These are phyloP conservation scores for Plestiodon gilberti DNA, from an alignment of 2,113 vertebrate genomes.

Conservation along the genomic window DNA sequence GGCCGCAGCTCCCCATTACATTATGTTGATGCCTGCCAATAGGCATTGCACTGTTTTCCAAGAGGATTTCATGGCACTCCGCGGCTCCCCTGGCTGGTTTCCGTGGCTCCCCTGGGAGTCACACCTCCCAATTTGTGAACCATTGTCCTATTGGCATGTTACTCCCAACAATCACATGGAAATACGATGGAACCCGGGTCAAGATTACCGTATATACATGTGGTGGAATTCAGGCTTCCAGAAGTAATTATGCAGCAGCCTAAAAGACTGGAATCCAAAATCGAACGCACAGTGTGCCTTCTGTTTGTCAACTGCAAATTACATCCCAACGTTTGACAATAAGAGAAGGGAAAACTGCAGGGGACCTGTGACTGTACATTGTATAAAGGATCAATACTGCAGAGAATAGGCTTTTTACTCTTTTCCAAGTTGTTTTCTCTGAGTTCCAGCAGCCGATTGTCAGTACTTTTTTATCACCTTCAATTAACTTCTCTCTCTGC, in stretches of 20 bases:
- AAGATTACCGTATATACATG: not conserved
- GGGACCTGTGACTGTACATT: conserved; percentile 41
- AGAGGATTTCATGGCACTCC: no score
- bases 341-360: conserved; percentile 52
- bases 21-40: no score
- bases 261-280: conserved; percentile 16
- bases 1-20: no score
- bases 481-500: conserved; percentile 46
- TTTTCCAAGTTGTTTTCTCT: conserved; percentile 29
- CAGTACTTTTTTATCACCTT: conserved; percentile 53
- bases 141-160: not conserved
- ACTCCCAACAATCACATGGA: not conserved
- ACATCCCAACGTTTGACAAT: conserved; percentile 50
- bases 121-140: not conserved
- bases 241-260: conserved; percentile 45
- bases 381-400: conserved; percentile 47
- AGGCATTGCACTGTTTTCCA: no score
- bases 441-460: conserved; percentile 47
- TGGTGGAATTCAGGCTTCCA: conserved; percentile 32
- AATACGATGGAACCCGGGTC: not conserved
- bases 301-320: conserved; percentile 68
- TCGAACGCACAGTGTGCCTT: conserved; percentile 21
- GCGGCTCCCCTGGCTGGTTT: no score
- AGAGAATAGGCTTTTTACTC: conserved; percentile 46
- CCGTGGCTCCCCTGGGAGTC: no score